Base-by-base conservation (phyloP, 2,888 invertebrate genomes). In the Isoperla grammatica region DNA sequence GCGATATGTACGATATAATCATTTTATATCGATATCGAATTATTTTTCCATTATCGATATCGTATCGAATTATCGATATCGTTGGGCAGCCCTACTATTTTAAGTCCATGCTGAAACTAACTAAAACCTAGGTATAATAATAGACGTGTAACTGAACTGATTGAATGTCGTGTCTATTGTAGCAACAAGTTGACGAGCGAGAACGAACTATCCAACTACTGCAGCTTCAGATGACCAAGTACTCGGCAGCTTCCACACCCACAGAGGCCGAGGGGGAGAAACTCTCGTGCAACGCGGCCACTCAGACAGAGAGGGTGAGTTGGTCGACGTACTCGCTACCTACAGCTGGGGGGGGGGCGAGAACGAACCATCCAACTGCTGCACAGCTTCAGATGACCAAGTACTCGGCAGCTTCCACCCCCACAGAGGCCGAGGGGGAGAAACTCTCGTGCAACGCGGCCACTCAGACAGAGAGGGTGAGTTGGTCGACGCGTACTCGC, bases 401-500 rank as follows among this genome's bases (percentile, higher is more conserved):
- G 5, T 4, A 13, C 5, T 6, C 11, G 15, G 12, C 42, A 13
- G 50, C 55, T 15, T 23, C 50, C 4, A 58, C 48, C 11, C 50
- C 59, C 13, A 56, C 61, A 17, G 37, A 42, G 13, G 15, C 43
- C n/a, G 45, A 42, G n/a, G 53, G 50, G 57, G 71, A 74, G 43
- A 22, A 22, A 20, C 48, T 48, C 12, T 84, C 82, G 67, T 85
- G 85, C 72, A 90, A 88, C 74, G 88, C 87, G 67, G 88, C 91
- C 70, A 91, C 91, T 69, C 91, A 91, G 79, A 91, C 91, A 29
- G 91, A 91, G 73, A 82, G 90, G 83, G 90, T 91, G 77, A 72
- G 75, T 43, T 39, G 8, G n/a, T n/a, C n/a, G n/a, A n/a, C n/a
- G n/a, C n/a, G n/a, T n/a, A n/a, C n/a, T n/a, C n/a, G n/a, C n/a